Conservation (phyloP, 2,888 invertebrate species). For the Papilio gigon region DNA sequence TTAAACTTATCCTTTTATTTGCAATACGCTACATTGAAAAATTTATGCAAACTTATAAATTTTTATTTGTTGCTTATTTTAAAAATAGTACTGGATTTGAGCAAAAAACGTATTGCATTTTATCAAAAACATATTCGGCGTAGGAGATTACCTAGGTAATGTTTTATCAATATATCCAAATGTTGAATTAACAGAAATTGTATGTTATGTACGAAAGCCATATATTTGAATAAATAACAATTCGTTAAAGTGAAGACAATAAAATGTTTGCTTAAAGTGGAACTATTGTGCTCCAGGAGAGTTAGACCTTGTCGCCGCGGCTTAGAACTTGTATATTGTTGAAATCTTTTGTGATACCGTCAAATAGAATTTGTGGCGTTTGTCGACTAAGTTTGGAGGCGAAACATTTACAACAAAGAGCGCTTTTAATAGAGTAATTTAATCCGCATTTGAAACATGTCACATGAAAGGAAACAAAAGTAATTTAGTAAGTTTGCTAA, state of each 20-base stretch:
- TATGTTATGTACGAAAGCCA: constrained; percentile 32
- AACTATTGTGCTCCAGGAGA: constrained; percentile 11
- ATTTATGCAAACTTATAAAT: too few relatives aligned
- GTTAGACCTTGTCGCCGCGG: constrained; percentile 12
- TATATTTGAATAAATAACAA: constrained; percentile 15
- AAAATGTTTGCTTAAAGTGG: constrained; percentile 15
- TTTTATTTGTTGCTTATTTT: too few relatives aligned
- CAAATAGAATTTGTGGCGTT: constrained; percentile 15
- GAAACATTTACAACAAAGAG: constrained; percentile 21
- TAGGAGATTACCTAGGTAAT: too few relatives aligned
- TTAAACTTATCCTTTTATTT: neutral
- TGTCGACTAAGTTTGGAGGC: constrained; percentile 15
- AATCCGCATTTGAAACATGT: constrained; percentile 22
- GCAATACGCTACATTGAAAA: neutral
- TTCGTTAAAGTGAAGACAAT: constrained; percentile 6
- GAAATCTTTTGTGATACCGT: constrained; percentile 24
- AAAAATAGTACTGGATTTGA: too few relatives aligned
- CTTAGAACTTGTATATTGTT: constrained; percentile 28
- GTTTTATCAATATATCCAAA: too few relatives aligned
- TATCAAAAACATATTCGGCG: too few relatives aligned
- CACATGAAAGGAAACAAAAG: constrained; percentile 19
- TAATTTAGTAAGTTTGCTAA: constrained; percentile 5
- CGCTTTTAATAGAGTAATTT: constrained; percentile 24
- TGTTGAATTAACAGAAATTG: neutral
- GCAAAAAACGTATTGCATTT: too few relatives aligned